phyloP scores from a whole-genome alignment of 2,888 invertebrate species.

The Gymnocheta viridis region DNA sequence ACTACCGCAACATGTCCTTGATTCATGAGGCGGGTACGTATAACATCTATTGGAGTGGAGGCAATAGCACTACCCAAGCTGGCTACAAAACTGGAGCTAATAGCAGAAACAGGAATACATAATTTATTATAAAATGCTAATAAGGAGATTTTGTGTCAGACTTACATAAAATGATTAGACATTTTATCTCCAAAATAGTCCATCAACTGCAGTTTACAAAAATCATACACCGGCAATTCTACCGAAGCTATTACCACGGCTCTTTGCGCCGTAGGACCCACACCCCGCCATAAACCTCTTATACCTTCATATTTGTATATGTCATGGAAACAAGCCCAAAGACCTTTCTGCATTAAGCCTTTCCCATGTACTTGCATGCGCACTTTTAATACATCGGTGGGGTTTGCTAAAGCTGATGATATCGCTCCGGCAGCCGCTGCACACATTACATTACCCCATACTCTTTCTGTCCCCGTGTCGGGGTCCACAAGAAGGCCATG shows the following conservation, averaged over 20 bases:
- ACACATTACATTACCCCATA: constrained; percentile 89
- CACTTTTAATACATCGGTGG: constrained; percentile 97
- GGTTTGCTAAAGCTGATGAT: constrained; percentile 97
- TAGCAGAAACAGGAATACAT: constrained; percentile 69
- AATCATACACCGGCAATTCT: constrained; percentile 96
- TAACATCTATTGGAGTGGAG: constrained; percentile 96
- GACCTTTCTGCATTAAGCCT: constrained; percentile 84
- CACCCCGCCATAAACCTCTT: constrained; percentile 95
- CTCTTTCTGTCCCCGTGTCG: constrained; percentile 83
- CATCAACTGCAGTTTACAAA: constrained; percentile 89
- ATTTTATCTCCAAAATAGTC: constrained; percentile 89
- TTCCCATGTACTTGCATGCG: constrained; percentile 90
- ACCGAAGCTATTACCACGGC: constrained; percentile 97
- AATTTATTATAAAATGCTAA: not conserved
- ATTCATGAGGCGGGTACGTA: constrained; percentile 97
- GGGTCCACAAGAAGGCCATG: constrained; percentile 81
- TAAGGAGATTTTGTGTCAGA: not conserved
- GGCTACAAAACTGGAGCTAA: constrained; percentile 93
- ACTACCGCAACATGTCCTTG: constrained; percentile 86
- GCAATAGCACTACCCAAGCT: constrained; percentile 96
- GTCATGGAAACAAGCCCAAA: constrained; percentile 90
- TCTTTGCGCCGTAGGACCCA: constrained; percentile 95
- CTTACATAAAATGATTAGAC: constrained; percentile 92
- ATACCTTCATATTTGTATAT: constrained; percentile 92
- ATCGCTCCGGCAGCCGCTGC: constrained; percentile 88